These are phyloP conservation scores for Trematocara marginatum DNA, from an alignment of 2,113 vertebrate genomes.

Conservation along the genomic window DNA sequence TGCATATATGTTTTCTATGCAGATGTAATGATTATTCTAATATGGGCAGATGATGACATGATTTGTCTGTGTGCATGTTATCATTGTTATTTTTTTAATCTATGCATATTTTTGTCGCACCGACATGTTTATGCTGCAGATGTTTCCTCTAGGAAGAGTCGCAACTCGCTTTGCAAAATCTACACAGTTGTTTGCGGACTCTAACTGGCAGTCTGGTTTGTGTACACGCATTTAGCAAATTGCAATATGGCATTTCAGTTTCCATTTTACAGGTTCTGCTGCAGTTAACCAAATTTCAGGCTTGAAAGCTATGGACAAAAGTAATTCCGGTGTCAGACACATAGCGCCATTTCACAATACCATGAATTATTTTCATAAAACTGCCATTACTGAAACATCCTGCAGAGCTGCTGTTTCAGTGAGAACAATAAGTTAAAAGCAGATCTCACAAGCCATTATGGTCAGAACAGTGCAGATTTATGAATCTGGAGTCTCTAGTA, in stretches of 20 bases:
- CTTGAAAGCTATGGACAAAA: not conserved
- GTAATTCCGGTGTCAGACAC: not conserved
- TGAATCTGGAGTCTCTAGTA: not conserved
- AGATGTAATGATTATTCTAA: not conserved
- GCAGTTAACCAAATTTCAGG: not conserved
- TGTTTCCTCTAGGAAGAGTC: not conserved
- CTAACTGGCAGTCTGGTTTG: not conserved
- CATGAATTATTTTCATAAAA: not conserved
- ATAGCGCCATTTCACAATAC: not conserved
- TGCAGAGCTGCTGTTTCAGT: not conserved
- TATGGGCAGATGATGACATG: not conserved
- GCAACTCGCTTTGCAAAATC: not conserved
- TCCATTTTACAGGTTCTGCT: not conserved
- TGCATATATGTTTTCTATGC: not conserved
- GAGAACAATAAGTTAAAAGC: not conserved
- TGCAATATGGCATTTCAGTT: not conserved
- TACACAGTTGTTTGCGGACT: not conserved
- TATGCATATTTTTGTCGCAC: not conserved
- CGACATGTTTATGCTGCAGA: not conserved
- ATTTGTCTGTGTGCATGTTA: not conserved
- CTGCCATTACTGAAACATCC: not conserved
- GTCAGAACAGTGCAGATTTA: not conserved
- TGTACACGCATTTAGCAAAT: constrained; percentile 8
- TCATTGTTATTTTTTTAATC: not conserved
- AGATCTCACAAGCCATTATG: not conserved